Base-by-base conservation (phyloP, 2,797 vertebrate species). In the Nothura maculosa region DNA sequence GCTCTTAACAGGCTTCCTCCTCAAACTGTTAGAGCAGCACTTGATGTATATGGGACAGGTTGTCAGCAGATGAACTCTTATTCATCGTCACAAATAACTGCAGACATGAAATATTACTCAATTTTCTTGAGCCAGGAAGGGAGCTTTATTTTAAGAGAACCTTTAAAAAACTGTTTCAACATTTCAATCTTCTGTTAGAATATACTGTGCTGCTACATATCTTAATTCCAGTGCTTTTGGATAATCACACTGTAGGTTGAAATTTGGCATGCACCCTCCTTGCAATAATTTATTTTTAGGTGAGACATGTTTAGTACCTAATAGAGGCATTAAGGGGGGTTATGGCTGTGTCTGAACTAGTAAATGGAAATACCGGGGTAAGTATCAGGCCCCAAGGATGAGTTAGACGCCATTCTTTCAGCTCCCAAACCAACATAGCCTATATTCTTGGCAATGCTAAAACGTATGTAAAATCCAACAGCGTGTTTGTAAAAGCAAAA, bases 81-180 rank as follows among this genome's bases (percentile, higher is more conserved):
- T 96, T 95, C 89, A 87, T 94, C 76, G 85, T 90, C 80, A 81
- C 69, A 95, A 94, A 94, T 92, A 92, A 95, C 82, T 63, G 34
- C 19, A 92, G 93, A 45, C 79, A 40, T 93, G 92, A 95, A 95
- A 94, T 94, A 91, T 84, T 87, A 86, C 76, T 92, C 92, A 89
- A 92, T 95, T 96, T 96, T 87, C 87, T 89, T 66, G 45, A 83
- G 69, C 58, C 32, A 61, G 69, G 22, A 87, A 83, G 75, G 79
- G 58, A 92, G 66, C 50, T 94, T 95, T 90, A 91, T 89, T 94
- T 81, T 92, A 93, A 92, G 55, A 55, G 47, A 90, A 89, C 36
- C 62, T 93, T 93, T 83, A 93, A 92, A 93, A 85, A 69, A 28
- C 19, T 69, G 40, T 92, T 96, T 92, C 84, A 95, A 70, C 86